Base-by-base conservation (phyloP, 2,797 vertebrate genomes). In the Gymnothorax javanicus region DNA sequence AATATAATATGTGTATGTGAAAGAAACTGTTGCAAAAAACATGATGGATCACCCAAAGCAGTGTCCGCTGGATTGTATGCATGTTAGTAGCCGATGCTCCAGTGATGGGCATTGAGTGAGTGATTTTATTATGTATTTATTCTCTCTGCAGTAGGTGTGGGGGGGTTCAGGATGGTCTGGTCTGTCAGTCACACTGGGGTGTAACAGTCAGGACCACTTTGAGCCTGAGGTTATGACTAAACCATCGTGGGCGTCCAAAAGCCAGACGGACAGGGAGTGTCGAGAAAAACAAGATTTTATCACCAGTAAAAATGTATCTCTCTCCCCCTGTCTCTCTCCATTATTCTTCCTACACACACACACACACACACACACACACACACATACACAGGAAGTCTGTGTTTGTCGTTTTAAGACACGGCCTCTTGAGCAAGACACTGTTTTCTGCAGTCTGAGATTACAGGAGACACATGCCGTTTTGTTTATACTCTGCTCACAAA, bases 311-410 rank as follows among this genome's bases (percentile, higher is more conserved):
- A 33, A 73, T 33, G 27, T 52, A 27, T 43, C 23, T 77, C 17
- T n/a, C 54, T 56, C 23, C 11, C 27, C 57, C 67, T 33, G 64
- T 54, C 9, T 50, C 71, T 43, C 71, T 77, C 56, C 33, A n/a
- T n/a, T n/a, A n/a, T n/a, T n/a, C n/a, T n/a, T n/a, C n/a, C n/a
- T n/a, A 43, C 33, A 43, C 33, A 99, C 92, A 99, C 60, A 17
- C 60, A 62, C 60, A 95, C 97, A 0, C 97, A 98, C 85, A 98
- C 95, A 96, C 67, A 85, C 1, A 3, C 25, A 86, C 67, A 71
- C 67, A 71, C 67, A 27, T 25, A 71, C 71, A 77, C 73, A 77
- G 15, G 54, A 33, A 84, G 7, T 81, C 82, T 85, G 60, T 81
- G 77, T 81, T 81, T 81, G 9, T 20, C 7, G 59, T 84, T 33